Evolutionary conservation across 2,888 invertebrate species (phyloP).

Genomic region (Uloborus plumipes): DNA sequence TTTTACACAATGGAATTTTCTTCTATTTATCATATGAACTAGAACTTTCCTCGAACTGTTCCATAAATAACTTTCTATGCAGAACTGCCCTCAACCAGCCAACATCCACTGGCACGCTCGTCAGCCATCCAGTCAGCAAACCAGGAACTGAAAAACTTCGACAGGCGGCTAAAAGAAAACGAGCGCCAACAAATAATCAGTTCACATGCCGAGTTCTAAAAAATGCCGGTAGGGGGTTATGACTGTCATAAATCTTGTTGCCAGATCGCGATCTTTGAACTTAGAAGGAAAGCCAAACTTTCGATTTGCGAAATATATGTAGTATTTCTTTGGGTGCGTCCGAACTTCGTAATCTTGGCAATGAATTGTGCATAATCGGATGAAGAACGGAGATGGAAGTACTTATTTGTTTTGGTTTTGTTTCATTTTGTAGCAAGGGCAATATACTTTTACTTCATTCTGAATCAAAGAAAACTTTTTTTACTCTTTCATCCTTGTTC

Average conservation of each 20-base stretch:
- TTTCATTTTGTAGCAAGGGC: no score
- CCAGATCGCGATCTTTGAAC: constrained; percentile 39
- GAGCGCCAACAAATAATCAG: background rate
- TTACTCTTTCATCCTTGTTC: no score
- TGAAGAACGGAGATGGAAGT: no score
- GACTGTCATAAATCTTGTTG: constrained; percentile 36
- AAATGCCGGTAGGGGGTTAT: constrained; percentile 16
- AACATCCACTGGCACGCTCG: constrained; percentile 10
- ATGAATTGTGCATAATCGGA: no score
- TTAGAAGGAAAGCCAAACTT: constrained; percentile 11
- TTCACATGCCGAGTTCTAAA: background rate
- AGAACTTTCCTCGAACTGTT: constrained; percentile 32
- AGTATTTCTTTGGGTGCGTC: constrained; percentile 2
- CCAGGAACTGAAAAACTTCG: constrained; percentile 21
- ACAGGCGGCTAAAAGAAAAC: background rate
- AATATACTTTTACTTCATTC: no score
- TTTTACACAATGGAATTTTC: background rate
- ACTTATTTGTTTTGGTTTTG: no score
- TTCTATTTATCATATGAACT: constrained; percentile 25
- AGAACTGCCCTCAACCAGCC: background rate
- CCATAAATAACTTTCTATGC: constrained; percentile 22
- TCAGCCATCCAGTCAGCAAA: constrained; percentile 9
- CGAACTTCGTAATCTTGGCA: background rate
- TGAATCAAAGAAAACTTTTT: no score
- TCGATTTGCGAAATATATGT: constrained; percentile 6